Conservation (phyloP, 2,888 invertebrate genomes). For the Xylota sylvarum region DNA sequence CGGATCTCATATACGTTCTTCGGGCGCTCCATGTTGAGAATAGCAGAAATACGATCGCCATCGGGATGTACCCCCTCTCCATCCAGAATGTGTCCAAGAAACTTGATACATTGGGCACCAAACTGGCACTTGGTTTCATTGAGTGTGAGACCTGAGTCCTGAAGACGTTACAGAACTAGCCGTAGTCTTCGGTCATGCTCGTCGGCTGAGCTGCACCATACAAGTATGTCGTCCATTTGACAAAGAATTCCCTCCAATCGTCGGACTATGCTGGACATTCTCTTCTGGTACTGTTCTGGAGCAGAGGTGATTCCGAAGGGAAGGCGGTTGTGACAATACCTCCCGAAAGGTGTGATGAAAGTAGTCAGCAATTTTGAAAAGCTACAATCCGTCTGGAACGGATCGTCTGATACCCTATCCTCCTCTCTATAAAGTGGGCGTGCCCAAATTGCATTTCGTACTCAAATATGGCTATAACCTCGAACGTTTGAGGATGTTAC, state of each 20-base stretch:
- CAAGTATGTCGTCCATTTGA: conserved; percentile 41
- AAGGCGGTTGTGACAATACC: conserved; percentile 12
- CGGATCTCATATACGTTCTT: too few species aligned
- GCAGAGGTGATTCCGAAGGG: conserved; percentile 25
- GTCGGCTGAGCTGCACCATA: too few species aligned
- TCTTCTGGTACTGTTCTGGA: conserved; percentile 32
- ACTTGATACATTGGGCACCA: conserved; percentile 10
- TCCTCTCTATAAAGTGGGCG: too few species aligned
- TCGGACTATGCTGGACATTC: conserved; percentile 17
- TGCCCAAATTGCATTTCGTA: too few species aligned
- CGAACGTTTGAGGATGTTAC: too few species aligned
- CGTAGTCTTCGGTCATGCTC: too few species aligned
- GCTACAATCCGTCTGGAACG: too few species aligned
- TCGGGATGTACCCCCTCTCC: conserved; percentile 18
- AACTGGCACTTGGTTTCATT: conserved; percentile 28
- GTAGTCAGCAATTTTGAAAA: conserved; percentile 17
- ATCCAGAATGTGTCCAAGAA: too few species aligned
- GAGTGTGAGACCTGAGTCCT: conserved; percentile 9
- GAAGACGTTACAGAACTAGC: conserved; percentile 31
- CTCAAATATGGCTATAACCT: too few species aligned
- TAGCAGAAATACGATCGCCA: conserved; percentile 8
- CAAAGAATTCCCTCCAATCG: conserved; percentile 22
- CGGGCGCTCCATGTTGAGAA: neutral
- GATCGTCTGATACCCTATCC: too few species aligned
- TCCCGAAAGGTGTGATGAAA: conserved; percentile 48